Evolutionary conservation across 2,113 vertebrate species (phyloP), one percentile per base, ranked within the genome.

Genomic region (Ailuropoda melanoleuca): DNA sequence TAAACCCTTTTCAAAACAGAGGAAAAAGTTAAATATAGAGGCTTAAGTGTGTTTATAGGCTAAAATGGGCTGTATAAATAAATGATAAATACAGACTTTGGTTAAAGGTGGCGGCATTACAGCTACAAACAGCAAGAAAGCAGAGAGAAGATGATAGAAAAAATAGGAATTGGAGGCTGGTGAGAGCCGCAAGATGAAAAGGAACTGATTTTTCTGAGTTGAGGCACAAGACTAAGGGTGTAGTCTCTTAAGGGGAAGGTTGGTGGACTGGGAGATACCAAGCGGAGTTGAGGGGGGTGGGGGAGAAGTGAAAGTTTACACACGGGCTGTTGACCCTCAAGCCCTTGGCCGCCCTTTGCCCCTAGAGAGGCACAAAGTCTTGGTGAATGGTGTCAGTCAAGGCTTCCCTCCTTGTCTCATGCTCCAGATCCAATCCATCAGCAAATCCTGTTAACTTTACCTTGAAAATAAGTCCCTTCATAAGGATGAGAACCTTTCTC

Each of bases 1-100:
- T 78, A 99, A 98, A 31, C 99, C 99, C 99, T 99, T 95, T 95
- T 34, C 26, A 81, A 98, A 93, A 95, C 8, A 94, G 68, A 93
- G 29, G 58, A 78, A 96, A 97, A 75, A 83, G 29, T 80, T 62
- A 96, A 75, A 75, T 80, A 84, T 50, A 88, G 84, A 93, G 12
- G 46, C 37, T 84, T 81, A 64, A 55, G 53, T 29, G 53, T 37
- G 68, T 66, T 72, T 64, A 46, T 82, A 26, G 37, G 81, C 53
- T 84, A 70, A 89, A 68, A 29, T 75, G 39, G 23, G 26, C 75
- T 89, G 58, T 60, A 11, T 48, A 68, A 68, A 37, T 37, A 86
- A 89, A 85, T 48, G 74, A 39, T 10, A 46, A 92, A 37, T 23
- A 88, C 29, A 62, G 29, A 34, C 19, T 77, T 48, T 43, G 77